Base-by-base conservation (phyloP, 2,113 vertebrate species). In the Pseudorhombus dupliciocellatus region DNA sequence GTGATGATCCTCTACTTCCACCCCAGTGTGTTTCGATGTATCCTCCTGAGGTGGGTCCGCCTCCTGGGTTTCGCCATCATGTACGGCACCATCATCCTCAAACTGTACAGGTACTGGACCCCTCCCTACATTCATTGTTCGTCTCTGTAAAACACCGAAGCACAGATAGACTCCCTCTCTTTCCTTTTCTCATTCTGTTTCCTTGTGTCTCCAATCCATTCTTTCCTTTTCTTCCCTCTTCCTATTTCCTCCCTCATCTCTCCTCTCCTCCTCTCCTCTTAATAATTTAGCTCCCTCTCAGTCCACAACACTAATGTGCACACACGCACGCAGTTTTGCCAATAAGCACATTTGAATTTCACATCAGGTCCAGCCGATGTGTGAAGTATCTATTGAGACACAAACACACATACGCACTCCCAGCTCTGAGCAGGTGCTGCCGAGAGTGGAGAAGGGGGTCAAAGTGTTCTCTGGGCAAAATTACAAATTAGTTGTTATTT, bases 1-100 rank as follows among this genome's bases (percentile, higher is more conserved):
- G 89, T 89, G 74, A 89, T 98, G 91, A 96, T 99, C 91, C 90
- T 98, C 75, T 99, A 97, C 90, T 98, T 98, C 89, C 93, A 96
- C 54, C 98, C 98, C 67, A 98, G 95, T 74, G 93, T 95, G 67
- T 96, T 98, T 84, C 94, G 96, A 72, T 99, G 98, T 80, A 86
- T 99, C 85, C 96, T 99, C 61, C 94, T 99, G 88, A 94, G 98
- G 93, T 99, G 98, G 98, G 95, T 96, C 82, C 97, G 98, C 76
- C 96, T 98, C 75, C 93, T 99, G 52, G 98, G 98, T 57, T 99
- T 98, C 83, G 93, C 96, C 60, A 93, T 95, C 81, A 94, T 96
- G 87, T 99, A 99, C 76, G 98, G 98, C 90, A 99, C 97, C 25
- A 86, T 98, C 86, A 95, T 95, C 74, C 96, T 99, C 78, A 99